phyloP scores from a whole-genome alignment of 2,797 vertebrate species.

The Pitangus sulphuratus region DNA sequence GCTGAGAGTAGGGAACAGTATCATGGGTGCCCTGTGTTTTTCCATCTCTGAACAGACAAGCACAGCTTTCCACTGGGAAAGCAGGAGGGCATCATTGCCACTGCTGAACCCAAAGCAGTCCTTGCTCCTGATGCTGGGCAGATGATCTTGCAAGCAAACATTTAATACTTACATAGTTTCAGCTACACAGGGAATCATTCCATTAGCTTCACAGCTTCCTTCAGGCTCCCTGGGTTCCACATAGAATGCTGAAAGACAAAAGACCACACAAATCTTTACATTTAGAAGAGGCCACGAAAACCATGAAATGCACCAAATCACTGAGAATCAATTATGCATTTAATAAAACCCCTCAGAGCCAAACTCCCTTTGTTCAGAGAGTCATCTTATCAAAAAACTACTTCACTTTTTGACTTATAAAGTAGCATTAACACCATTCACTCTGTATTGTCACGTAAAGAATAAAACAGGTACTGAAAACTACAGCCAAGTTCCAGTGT shows the following conservation, averaged over 20 bases:
- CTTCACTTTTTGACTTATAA: neutral
- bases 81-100: neutral
- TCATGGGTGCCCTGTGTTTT: neutral
- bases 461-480: neutral
- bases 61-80: neutral
- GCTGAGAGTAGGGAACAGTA: neutral
- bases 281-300: neutral
- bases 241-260: conserved; percentile 56
- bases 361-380: neutral
- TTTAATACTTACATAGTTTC: conserved; percentile 28
- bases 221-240: conserved; percentile 5
- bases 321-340: neutral
- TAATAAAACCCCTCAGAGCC: neutral
- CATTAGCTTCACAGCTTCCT: conserved; percentile 12
- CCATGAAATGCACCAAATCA: neutral
- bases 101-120: neutral
- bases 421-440: neutral
- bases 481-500: neutral
- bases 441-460: neutral
- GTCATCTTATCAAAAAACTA: neutral
- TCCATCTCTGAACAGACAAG: neutral
- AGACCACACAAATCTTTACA: neutral
- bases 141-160: neutral
- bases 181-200: conserved; percentile 34
- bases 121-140: neutral